phyloP scores from a whole-genome alignment of 2,888 invertebrate species.

The Papilio elwesi region DNA sequence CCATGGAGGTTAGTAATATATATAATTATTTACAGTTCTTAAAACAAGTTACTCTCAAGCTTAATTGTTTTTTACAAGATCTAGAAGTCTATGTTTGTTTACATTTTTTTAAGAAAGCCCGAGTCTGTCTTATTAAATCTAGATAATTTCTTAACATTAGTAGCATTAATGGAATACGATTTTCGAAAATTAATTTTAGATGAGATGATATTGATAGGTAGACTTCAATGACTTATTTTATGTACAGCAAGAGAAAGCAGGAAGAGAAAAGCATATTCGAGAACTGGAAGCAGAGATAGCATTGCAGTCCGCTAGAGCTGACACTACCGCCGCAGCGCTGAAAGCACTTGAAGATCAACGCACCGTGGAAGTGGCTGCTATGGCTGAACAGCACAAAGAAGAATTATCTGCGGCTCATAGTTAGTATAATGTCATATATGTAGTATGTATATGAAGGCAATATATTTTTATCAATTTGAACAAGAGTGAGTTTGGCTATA shows the following conservation, averaged over 20 bases:
- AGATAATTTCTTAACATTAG: too few relatives aligned
- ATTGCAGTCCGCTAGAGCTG: conserved; percentile 67
- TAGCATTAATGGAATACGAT: too few relatives aligned
- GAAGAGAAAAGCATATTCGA: conserved; percentile 80
- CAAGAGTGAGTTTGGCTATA: not conserved
- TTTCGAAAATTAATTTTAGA: not conserved
- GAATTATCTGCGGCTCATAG: conserved; percentile 78
- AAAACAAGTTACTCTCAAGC: too few relatives aligned
- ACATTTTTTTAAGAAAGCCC: too few relatives aligned
- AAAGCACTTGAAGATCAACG: conserved; percentile 69
- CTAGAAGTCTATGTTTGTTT: too few relatives aligned
- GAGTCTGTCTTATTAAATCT: too few relatives aligned
- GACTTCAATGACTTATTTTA: not conserved
- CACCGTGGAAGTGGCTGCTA: conserved; percentile 59
- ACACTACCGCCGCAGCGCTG: conserved; percentile 68
- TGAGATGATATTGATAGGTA: too few relatives aligned
- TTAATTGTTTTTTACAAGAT: too few relatives aligned
- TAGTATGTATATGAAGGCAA: too few relatives aligned
- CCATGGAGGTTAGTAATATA: conserved; percentile 70
- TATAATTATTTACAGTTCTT: too few relatives aligned
- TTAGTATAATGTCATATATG: conserved; percentile 48
- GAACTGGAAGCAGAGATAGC: conserved; percentile 72
- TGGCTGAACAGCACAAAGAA: conserved; percentile 72
- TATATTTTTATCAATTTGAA: too few relatives aligned
- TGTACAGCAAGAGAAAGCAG: conserved; percentile 67